Base-by-base conservation (phyloP, 2,797 vertebrate genomes). In the Danionella dracula region DNA sequence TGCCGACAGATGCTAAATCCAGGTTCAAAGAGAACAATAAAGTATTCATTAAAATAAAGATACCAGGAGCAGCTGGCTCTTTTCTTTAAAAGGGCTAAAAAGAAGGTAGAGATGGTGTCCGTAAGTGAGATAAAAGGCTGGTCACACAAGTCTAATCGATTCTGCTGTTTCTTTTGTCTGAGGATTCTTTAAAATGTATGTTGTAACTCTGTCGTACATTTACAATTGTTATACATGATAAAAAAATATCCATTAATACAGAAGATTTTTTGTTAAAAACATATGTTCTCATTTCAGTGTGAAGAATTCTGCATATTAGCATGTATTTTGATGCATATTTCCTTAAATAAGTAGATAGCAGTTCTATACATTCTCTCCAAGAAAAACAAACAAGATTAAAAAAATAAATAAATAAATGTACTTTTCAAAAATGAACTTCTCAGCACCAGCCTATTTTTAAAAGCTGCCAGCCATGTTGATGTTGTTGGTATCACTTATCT, bases 1-100 rank as follows among this genome's bases (percentile, higher is more conserved):
- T 71, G 72, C 61, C 53, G 59, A 34, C 83, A 85, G 80, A 82
- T 84, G 84, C 70, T 81, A 73, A 64, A 75, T 80, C 51, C 9
- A 9, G 71, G 71, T 73, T 81, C 81, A 78, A 83, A 64, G 72
- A 76, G 64, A 69, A 76, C 71, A 72, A 70, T 85, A 81, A 85
- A 87, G 73, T 68, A 71, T 71, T 71, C 54, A 78, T 49, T 66
- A 64, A 71, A 72, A 78, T 66, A 34, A 66, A 71, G 70, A 79
- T 66, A 44, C 66, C 76, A 66, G 68, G 72, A 78, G 70, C 80
- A 83, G 79, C 79, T 76, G 82, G 83, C 62, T 68, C 34, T 74
- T 76, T 85, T 82, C 76, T 48, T 65, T 21, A 15, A 46, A 32
- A 31, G 34, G 21, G 29, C 60, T 48, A 29, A 51, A 54, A 40